Percentiles rank a stretch among this genome's conserved stretches.
Evolutionary conservation across 2,888 invertebrate species (phyloP).

Genomic region (Arenicola marina): DNA sequence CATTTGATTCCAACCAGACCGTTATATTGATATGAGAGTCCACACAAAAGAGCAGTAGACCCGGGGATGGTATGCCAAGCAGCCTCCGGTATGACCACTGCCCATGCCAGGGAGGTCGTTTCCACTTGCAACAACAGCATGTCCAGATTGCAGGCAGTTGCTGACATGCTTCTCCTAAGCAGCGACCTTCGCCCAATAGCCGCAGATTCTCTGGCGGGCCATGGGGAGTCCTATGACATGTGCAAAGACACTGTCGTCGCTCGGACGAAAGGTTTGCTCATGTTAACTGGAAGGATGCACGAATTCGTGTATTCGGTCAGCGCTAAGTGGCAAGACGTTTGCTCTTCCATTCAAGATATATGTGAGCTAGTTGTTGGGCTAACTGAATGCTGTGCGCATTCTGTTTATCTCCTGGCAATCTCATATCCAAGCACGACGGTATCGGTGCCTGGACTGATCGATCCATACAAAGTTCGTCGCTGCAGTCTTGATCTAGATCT

Average conservation of each 20-base stretch:
- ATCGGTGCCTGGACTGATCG: slow-evolving; percentile 46
- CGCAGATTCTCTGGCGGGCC: slow-evolving; percentile 37
- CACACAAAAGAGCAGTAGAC: too few species aligned
- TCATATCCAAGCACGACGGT: slow-evolving; percentile 38
- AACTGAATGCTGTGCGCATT: slow-evolving; percentile 52
- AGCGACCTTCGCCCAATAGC: slow-evolving; percentile 53
- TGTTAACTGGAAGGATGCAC: slow-evolving; percentile 40
- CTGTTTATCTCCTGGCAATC: slow-evolving; percentile 48
- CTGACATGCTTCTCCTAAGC: slow-evolving; percentile 54
- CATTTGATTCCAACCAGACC: too few species aligned
- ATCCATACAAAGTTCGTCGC: slow-evolving; percentile 49
- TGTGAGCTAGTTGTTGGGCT: slow-evolving; percentile 47
- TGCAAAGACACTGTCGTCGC: slow-evolving; percentile 43
- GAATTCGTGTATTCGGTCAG: slow-evolving; percentile 39
- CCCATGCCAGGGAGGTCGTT: slow-evolving; percentile 42
- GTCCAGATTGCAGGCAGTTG: slow-evolving; percentile 54
- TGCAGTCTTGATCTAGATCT: slow-evolving; percentile 54
- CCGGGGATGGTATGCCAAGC: too few species aligned
- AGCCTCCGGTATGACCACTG: slow-evolving; percentile 43
- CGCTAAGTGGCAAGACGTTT: slow-evolving; percentile 42
- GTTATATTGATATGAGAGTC: too few species aligned
- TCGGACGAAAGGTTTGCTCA: slow-evolving; percentile 41
- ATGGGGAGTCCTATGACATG: slow-evolving; percentile 35
- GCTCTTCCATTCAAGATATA: slow-evolving; percentile 44
- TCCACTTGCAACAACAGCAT: slow-evolving; percentile 49